Evolutionary conservation across 2,113 vertebrate genomes (phyloP), one percentile per base, ranked within the genome.

Genomic region (Daubentonia madagascariensis): DNA sequence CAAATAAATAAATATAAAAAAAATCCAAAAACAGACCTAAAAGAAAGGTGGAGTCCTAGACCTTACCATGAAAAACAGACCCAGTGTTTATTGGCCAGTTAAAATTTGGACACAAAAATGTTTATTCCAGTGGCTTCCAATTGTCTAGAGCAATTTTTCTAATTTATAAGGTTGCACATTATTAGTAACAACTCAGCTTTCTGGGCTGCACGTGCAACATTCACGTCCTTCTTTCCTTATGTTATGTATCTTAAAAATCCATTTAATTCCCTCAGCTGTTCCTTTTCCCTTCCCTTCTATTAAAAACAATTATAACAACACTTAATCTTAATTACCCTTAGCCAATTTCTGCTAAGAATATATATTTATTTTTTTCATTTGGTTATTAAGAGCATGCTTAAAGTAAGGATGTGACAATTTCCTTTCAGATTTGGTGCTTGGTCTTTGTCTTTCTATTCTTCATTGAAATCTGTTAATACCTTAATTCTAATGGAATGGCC

Each of bases 141-240:
- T 37, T 85, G 2, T 45, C 57, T 30, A 65, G 16, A 50, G 52
- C 11, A 84, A n/a, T 81, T 91, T 96, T 92, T 57, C 59, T 78
- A 72, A 57, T 25, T 65, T 87, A 37, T 6, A 94, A n/a, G 12
- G 65, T 50, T 87, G 18, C 28, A 65, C 2, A 48, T 50, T 96
- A 80, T 75, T 88, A 94, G 25, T 48, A 91, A 88, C 2, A 81
- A 63, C 28, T 96, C 45, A 83, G 17, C 30, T 91, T 89, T 93
- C 52, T 85, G 43, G 25, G 70, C 37, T 85, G 30, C 14, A 75
- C 35, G 40, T 89, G 20, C 11, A 94, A 57, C 0, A 83, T 75
- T 59, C 92, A 68, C 70, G 13, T 65, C 28, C 67, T 92, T 45
- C 11, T 8, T 88, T 73, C 1, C 28, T 1, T 92, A 32, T 54